phyloP scores from a whole-genome alignment of 2,888 invertebrate genomes.

The Sminthurides aquaticus region DNA sequence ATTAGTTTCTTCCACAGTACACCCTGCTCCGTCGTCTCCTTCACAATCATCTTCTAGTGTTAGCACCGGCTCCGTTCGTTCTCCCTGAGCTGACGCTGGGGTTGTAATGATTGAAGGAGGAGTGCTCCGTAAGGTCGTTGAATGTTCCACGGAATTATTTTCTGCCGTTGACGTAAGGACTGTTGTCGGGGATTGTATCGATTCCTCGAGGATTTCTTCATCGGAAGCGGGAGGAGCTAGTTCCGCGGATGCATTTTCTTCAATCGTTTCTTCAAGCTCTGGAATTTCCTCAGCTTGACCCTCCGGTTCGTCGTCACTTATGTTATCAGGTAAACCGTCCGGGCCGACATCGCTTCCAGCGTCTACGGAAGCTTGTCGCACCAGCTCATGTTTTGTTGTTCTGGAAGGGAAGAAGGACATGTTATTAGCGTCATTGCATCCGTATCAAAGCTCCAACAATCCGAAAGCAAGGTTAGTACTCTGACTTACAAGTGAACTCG shows the following conservation, averaged over 20 bases:
- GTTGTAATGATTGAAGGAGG: slow-evolving; percentile 23
- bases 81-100: slow-evolving; percentile 21
- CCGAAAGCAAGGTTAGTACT: no score
- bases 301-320: neutral
- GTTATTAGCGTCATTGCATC: no score
- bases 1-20: neutral
- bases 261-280: neutral
- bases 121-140: neutral
- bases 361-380: slow-evolving; percentile 11
- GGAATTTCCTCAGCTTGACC: neutral
- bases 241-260: slow-evolving; percentile 13
- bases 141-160: slow-evolving; percentile 16
- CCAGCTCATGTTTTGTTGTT: slow-evolving; percentile 7
- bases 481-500: no score
- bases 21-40: neutral
- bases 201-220: slow-evolving; percentile 23
- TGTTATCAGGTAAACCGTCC: neutral
- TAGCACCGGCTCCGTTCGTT: slow-evolving; percentile 11
- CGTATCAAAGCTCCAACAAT: no score
- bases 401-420: neutral
- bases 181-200: slow-evolving; percentile 17
- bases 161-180: slow-evolving; percentile 27
- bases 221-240: slow-evolving; percentile 17
- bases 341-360: neutral
- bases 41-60: neutral